These are phyloP conservation scores for Podotricha telesiphe DNA, from an alignment of 2,888 invertebrate genomes.

Conservation along the genomic window DNA sequence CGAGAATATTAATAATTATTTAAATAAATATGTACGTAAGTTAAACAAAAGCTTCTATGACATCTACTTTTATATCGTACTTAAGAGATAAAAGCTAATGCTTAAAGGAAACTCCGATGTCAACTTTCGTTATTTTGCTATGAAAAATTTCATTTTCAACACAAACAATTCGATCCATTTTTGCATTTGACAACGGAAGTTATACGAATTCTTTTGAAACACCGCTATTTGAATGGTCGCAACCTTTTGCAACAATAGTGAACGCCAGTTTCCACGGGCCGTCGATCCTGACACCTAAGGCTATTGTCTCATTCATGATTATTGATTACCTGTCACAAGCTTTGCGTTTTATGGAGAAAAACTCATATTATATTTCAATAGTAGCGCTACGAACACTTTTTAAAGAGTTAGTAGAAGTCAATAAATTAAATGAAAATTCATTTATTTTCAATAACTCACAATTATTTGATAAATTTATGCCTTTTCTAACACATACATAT, in stretches of 20 bases:
- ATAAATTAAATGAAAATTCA: no score
- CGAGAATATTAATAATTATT: no score
- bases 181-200: neutral
- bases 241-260: slow-evolving; percentile 13
- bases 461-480: no score
- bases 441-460: no score
- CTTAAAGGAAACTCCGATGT: neutral
- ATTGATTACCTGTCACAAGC: slow-evolving; percentile 12
- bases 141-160: neutral
- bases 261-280: neutral
- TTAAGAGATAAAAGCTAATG: neutral
- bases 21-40: no score
- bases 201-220: slow-evolving; percentile 3
- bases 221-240: neutral
- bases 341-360: neutral
- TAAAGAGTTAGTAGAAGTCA: neutral
- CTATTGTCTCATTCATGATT: slow-evolving; percentile 1
- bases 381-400: neutral
- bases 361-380: neutral
- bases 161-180: neutral
- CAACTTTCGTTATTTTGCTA: neutral
- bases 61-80: no score
- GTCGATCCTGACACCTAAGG: neutral
- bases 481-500: neutral
- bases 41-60: no score